Base-by-base conservation (phyloP, 2,888 invertebrate species). In the Pachliopta kotzebuea region DNA sequence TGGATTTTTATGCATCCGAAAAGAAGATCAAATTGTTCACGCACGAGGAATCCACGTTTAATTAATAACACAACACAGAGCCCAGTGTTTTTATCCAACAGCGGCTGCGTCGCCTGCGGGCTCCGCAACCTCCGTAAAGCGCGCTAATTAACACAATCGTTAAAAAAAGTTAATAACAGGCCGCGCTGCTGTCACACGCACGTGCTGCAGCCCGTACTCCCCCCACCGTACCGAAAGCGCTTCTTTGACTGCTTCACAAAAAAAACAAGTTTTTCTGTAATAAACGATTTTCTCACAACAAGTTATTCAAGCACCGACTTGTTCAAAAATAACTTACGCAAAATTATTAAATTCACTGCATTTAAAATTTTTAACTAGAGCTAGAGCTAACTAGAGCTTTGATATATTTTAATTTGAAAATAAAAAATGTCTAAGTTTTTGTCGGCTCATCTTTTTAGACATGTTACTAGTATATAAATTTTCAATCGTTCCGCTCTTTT, bases 81-180 rank as follows among this genome's bases (percentile, higher is more conserved):
- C 81, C 82, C 80, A 79, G 82, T 83, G 79, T 83, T 85, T 85
- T 83, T 81, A 71, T 77, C 67, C 70, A 18, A 23, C 17, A 17
- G 74, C 37, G 74, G 74, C 76, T 74, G 71, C 74, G 84, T 14
- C 37, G 37, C 84, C 77, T 81, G 80, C 79, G 83, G 83, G 82
- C 75, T 68, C 74, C 72, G 14, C 11, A 14, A 11, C 79, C 77
- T 79, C 79, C 74, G 79, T 76, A 78, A 78, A 81, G 77, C 81
- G 76, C 81, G 83, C 86, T 90, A 88, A 90, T 90, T 89, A 90
- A 89, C 85, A 80, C 87, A 84, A 88, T 86, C 86, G 85, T 84
- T 88, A 86, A 84, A 87, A 37, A 90, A 88, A 86, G 77, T 83
- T 89, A 88, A 90, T 89, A 90, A 85, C 86, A 81, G 79, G 81